Base-by-base conservation (phyloP, 2,888 invertebrate species). In the Hemithea aestivaria region DNA sequence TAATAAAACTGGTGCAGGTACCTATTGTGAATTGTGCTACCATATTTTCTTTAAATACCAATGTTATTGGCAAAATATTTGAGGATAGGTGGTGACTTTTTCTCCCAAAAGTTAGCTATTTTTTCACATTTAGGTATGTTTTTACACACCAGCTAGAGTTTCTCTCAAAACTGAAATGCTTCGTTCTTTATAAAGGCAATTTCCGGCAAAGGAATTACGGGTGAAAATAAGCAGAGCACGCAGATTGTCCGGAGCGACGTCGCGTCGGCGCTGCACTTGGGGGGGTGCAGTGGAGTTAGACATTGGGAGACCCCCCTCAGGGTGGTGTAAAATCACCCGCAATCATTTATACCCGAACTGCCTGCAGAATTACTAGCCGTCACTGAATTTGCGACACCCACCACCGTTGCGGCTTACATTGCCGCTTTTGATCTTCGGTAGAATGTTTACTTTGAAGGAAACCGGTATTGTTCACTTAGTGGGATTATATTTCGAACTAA, bases 331-430 rank as follows among this genome's bases (percentile, higher is more conserved):
- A 84, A 84, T 85, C 85, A 84, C 85, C 85, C 85, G 73, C 85
- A 83, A 85, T 87, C 84, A 85, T 85, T 85, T 87, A 84, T 85
- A 84, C 80, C 83, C 83, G 78, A 85, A 85, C 83, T 82, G 84
- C 83, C 83, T 81, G 77, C 73, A 67, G 80, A 83, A 84, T 83
- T 84, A 83, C 83, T 76, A 77, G 73, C 78, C 77, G 67, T 77
- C 77, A 79, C 82, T 73, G 76, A 76, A 78, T 74, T 71, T 64
- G 58, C 70, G 67, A 65, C 60, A 60, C 53, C 61, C 62, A 60
- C 56, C 45, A 51, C 43, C 50, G 44, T 49, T 45, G 46, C 51
- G 43, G 46, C 45, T 51, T 66, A 64, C 65, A 62, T 54, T 57
- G 44, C 51, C 27, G 42, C 35, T 38, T 45, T 38, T 34, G 36